These are phyloP conservation scores for Thyatira batis DNA, from an alignment of 2,888 invertebrate species.

Conservation along the genomic window DNA sequence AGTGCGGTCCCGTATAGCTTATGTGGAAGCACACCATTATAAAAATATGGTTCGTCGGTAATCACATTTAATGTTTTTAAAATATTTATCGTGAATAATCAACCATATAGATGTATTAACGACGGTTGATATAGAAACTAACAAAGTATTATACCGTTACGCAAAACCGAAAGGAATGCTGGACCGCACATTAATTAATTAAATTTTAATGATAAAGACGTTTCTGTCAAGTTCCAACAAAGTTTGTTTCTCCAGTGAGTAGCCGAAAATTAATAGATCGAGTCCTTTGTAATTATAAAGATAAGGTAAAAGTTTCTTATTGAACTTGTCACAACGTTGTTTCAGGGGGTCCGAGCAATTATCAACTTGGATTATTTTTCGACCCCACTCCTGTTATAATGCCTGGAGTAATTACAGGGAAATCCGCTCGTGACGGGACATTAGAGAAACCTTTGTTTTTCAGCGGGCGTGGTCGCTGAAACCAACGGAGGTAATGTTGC, in stretches of 20 bases:
- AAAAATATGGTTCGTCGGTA: neutral
- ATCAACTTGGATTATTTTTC: neutral
- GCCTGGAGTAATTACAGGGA: neutral
- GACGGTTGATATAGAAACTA: neutral
- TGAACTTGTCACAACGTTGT: neutral
- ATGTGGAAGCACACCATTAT: constrained; percentile 1
- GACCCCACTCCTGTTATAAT: neutral
- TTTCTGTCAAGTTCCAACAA: neutral
- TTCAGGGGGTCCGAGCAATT: neutral
- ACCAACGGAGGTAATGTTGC: constrained; percentile 2
- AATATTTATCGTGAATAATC: neutral
- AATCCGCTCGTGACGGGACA: neutral
- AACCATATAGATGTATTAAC: neutral
- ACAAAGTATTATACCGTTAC: neutral
- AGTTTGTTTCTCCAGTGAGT: neutral
- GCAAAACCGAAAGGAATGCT: neutral
- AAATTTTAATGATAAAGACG: neutral
- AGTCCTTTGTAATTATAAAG: neutral
- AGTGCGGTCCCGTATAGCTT: constrained; percentile 10
- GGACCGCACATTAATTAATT: neutral
- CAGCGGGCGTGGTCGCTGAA: neutral
- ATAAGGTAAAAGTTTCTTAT: neutral
- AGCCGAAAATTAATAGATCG: neutral
- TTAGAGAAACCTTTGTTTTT: constrained; percentile 4
- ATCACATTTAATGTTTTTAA: neutral